Evolutionary conservation across 2,113 vertebrate species (phyloP).

Genomic region (Merops nubicus): DNA sequence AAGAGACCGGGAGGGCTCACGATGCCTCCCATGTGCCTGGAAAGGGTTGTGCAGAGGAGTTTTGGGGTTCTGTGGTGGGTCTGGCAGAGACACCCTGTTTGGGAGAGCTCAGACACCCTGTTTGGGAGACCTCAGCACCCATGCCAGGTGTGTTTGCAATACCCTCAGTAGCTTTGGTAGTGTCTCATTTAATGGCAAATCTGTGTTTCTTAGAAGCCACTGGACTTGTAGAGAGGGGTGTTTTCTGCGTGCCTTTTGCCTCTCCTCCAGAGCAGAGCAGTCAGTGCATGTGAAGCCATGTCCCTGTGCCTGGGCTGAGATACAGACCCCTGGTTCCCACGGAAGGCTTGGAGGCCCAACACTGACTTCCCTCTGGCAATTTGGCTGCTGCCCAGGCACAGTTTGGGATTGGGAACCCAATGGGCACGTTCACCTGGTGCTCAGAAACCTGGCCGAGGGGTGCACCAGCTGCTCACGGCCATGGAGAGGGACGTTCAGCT

Average conservation of each 20-base stretch:
- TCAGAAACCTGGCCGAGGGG: not conserved
- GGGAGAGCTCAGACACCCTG: not conserved
- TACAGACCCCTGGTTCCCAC: no score
- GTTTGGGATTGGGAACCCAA: not conserved
- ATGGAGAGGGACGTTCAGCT: accelerated
- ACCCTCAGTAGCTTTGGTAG: not conserved
- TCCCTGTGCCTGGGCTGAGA: not conserved
- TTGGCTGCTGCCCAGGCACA: accelerated
- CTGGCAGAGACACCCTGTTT: not conserved
- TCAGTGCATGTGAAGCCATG: not conserved
- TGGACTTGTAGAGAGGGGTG: not conserved
- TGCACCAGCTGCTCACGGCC: accelerated
- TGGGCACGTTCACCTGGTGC: accelerated
- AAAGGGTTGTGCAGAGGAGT: not conserved
- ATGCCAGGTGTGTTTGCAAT: accelerated
- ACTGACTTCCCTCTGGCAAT: not conserved
- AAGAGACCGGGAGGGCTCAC: accelerated
- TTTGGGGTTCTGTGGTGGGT: no score
- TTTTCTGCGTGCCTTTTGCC: not conserved
- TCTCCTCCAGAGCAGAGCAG: not conserved
- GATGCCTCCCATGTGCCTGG: accelerated
- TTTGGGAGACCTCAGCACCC: not conserved
- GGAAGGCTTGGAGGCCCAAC: not conserved
- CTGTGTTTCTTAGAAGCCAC: not conserved
- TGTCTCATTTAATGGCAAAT: not conserved